These are phyloP conservation scores for Hippoglossus stenolepis DNA, from an alignment of 2,113 vertebrate genomes.

Conservation along the genomic window DNA sequence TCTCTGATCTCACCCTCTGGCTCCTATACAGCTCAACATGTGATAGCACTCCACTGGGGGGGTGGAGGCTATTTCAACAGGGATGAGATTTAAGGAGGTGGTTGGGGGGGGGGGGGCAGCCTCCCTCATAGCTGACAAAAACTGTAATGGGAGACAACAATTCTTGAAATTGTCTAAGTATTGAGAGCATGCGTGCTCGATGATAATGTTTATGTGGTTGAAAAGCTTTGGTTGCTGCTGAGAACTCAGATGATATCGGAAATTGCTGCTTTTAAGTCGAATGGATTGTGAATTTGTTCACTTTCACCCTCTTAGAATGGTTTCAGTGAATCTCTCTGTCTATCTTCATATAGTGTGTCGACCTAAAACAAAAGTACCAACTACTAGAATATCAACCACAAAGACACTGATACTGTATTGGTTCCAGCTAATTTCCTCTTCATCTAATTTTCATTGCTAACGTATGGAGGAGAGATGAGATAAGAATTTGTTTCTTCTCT, in stretches of 20 bases:
- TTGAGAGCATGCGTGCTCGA: constrained; percentile 13
- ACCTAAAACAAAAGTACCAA: neutral
- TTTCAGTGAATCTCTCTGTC: neutral
- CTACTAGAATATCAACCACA: neutral
- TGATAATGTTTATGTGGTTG: constrained; percentile 19
- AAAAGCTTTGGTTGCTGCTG: constrained; percentile 11
- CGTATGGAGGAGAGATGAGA: too few species aligned
- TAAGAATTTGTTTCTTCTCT: too few species aligned
- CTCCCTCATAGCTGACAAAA: constrained; percentile 21
- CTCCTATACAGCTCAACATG: constrained; percentile 66
- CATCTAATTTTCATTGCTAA: neutral
- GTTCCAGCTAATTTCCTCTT: neutral
- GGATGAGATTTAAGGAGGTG: constrained; percentile 23
- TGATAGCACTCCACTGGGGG: constrained; percentile 54
- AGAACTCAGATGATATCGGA: constrained; percentile 1
- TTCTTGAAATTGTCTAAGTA: constrained; percentile 44
- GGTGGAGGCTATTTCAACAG: constrained; percentile 55
- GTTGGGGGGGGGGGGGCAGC: neutral
- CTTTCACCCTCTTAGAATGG: neutral
- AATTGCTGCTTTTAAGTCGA: neutral
- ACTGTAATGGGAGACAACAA: constrained; percentile 47
- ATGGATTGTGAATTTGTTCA: neutral
- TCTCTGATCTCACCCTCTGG: constrained; percentile 74
- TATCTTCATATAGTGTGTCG: neutral
- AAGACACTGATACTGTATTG: neutral